Percentiles rank a stretch among this genome's conserved stretches.
Evolutionary conservation across 2,797 vertebrate species (phyloP).

Genomic region (Chaetophractus vellerosus): DNA sequence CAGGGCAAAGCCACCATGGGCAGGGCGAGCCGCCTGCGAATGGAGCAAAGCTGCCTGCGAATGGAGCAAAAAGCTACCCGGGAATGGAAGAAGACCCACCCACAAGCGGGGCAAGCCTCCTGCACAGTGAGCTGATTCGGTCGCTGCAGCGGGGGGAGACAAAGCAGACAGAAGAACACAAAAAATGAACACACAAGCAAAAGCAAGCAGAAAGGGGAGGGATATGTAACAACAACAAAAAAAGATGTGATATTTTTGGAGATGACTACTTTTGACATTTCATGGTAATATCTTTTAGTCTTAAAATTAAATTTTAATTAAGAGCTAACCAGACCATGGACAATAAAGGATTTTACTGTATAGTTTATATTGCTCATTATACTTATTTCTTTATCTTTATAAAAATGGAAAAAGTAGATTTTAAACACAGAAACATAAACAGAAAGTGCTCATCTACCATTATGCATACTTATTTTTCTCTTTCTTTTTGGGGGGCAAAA

Average conservation of each 20-base stretch:
- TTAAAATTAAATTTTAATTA: conserved; percentile 48
- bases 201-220: too few relatives aligned
- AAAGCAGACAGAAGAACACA: too few relatives aligned
- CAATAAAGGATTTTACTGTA: background rate
- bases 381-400: conserved; percentile 19
- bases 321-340: background rate
- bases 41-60: too few relatives aligned
- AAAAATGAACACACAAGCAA: too few relatives aligned
- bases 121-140: too few relatives aligned
- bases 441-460: background rate
- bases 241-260: background rate
- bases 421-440: background rate
- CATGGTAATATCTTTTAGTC: background rate
- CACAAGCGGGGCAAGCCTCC: too few relatives aligned
- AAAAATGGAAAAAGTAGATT: background rate
- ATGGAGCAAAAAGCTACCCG: too few relatives aligned
- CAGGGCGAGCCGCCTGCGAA: too few relatives aligned
- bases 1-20: too few relatives aligned
- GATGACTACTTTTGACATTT: background rate
- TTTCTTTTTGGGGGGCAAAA: background rate
- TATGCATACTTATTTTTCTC: background rate
- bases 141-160: too few relatives aligned
- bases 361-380: background rate
- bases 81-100: too few relatives aligned
- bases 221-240: too few relatives aligned